Evolutionary conservation across 64 coral and sea anemone genomes (phyloP).

Genomic region (Acropora yongei): DNA sequence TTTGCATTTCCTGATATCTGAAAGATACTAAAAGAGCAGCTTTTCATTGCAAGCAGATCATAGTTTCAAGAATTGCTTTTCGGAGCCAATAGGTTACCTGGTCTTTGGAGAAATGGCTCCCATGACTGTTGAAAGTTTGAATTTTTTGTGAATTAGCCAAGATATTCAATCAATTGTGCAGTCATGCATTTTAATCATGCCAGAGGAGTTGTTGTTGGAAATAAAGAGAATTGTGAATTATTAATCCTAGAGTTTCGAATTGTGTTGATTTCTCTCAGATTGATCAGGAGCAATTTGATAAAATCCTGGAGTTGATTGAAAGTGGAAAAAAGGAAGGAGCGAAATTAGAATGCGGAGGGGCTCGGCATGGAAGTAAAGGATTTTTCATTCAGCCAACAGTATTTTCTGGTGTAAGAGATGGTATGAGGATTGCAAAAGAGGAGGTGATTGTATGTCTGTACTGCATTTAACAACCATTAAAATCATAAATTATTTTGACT

Average conservation of each 20-base stretch:
- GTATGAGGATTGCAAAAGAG: slow-evolving; percentile 93
- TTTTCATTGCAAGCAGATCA: no score
- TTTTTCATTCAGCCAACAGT: slow-evolving; percentile 94
- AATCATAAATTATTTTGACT: neutral
- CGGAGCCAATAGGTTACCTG: no score
- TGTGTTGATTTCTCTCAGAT: slow-evolving; percentile 46
- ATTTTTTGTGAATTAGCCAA: no score
- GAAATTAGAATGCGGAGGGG: slow-evolving; percentile 85
- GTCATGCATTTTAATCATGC: no score
- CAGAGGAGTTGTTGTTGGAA: no score
- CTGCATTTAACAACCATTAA: neutral
- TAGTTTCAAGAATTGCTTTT: no score
- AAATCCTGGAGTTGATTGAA: slow-evolving; percentile 89
- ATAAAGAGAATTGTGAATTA: no score
- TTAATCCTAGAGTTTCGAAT: neutral
- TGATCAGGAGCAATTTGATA: slow-evolving; percentile 90
- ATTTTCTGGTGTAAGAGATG: slow-evolving; percentile 85
- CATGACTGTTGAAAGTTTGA: no score
- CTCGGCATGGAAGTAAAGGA: slow-evolving; percentile 79
- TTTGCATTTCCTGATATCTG: no score
- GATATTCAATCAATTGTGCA: no score
- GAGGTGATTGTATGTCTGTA: slow-evolving; percentile 58
- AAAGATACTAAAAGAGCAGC: no score
- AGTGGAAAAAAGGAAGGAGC: slow-evolving; percentile 96
- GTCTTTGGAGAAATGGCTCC: no score